Evolutionary conservation across 2,797 vertebrate genomes (phyloP).

Genomic region (Brachyalestes nurse): DNA sequence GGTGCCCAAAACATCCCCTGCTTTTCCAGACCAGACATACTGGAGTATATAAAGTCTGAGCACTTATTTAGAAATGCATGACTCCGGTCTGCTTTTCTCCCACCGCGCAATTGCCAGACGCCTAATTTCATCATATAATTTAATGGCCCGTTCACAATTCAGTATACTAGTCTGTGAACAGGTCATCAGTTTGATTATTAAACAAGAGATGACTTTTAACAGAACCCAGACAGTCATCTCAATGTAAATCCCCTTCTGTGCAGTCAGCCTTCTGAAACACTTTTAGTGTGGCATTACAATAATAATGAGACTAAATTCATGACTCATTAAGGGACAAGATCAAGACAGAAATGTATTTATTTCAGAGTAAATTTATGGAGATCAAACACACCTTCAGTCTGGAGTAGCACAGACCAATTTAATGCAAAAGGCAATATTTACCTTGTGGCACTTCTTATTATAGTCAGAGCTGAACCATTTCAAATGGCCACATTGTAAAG

Average conservation of each 20-base stretch:
- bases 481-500: too few species aligned
- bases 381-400: background rate
- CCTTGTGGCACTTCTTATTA: too few species aligned
- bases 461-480: too few species aligned
- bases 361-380: background rate
- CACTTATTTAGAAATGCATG: background rate
- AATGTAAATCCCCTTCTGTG: background rate
- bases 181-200: background rate
- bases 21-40: background rate
- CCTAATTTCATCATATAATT: constrained; percentile 15
- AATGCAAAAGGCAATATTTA: too few species aligned
- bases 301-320: background rate
- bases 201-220: constrained; percentile 1
- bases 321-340: background rate
- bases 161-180: background rate
- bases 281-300: background rate
- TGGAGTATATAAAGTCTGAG: background rate
- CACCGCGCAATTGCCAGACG: background rate
- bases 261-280: background rate
- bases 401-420: too few species aligned
- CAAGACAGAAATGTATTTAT: background rate
- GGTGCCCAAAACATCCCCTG: background rate
- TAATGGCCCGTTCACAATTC: background rate
- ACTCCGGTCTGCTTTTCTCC: background rate
- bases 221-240: background rate